phyloP scores from a whole-genome alignment of 2,797 vertebrate species.

The Acanthurus leucopareius region DNA sequence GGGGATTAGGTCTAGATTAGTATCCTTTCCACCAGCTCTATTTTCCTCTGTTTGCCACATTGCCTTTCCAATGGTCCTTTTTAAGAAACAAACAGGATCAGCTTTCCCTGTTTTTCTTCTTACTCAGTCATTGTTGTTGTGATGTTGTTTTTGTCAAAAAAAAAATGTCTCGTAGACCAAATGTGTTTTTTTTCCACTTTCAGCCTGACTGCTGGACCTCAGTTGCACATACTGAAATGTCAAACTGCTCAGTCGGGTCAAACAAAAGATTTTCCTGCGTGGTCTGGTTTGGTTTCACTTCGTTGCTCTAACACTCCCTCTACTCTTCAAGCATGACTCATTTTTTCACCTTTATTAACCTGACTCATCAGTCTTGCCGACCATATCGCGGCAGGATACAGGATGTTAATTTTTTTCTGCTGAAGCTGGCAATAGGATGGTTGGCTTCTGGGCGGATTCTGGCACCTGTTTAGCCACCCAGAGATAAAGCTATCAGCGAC shows the following conservation, averaged over 20 bases:
- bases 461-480: constrained; percentile 57
- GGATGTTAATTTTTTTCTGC: constrained; percentile 56
- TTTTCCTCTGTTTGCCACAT: constrained; percentile 77
- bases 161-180: neutral
- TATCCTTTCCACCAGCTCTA: constrained; percentile 82
- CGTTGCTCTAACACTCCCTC: constrained; percentile 29
- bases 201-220: constrained; percentile 33
- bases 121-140: constrained; percentile 29
- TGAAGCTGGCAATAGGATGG: constrained; percentile 40
- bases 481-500: constrained; percentile 74
- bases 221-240: constrained; percentile 28
- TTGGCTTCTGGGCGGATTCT: constrained; percentile 42
- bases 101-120: constrained; percentile 53
- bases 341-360: constrained; percentile 69
- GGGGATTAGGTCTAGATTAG: constrained; percentile 86
- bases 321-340: constrained; percentile 72
- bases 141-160: constrained; percentile 44
- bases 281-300: constrained; percentile 35
- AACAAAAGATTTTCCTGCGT: constrained; percentile 35
- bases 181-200: constrained; percentile 20
- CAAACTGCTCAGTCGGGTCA: constrained; percentile 41
- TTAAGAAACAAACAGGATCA: constrained; percentile 78
- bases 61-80: constrained; percentile 76
- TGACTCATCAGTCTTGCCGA: constrained; percentile 62
- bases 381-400: constrained; percentile 52